Evolutionary conservation across 37 sponge, comb jelly and placozoan genomes (phyloP).

Genomic region (Dysidea cf. avara): DNA sequence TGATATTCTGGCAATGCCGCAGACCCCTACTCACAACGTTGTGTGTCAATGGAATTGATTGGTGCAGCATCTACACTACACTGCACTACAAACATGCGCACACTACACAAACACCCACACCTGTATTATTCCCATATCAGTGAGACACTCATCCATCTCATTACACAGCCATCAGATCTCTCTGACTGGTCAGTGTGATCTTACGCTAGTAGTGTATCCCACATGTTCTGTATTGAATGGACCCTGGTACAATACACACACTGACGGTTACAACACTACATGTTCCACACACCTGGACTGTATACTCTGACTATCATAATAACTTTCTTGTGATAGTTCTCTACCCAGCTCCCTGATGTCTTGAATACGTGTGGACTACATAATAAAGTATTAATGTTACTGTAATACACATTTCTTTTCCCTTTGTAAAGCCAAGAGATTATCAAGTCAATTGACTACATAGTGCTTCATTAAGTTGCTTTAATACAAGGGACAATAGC

Average conservation of each 20-base stretch:
- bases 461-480: too few relatives aligned
- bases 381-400: not conserved
- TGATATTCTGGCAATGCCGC: too few relatives aligned
- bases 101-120: conserved; percentile 18
- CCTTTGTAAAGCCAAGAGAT: too few relatives aligned
- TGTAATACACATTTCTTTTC: too few relatives aligned
- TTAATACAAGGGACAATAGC: too few relatives aligned
- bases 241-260: conserved; percentile 24
- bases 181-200: conserved; percentile 48
- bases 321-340: conserved; percentile 55
- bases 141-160: conserved; percentile 83
- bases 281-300: conserved; percentile 16
- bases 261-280: too few relatives aligned
- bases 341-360: conserved; percentile 39
- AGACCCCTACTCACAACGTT: too few relatives aligned
- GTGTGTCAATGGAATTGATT: too few relatives aligned
- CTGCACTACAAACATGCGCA: conserved; percentile 25
- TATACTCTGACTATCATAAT: conserved; percentile 30
- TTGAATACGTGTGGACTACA: conserved; percentile 52
- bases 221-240: conserved; percentile 46
- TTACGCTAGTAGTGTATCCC: conserved; percentile 73
- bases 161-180: conserved; percentile 78
- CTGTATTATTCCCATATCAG: conserved; percentile 68
- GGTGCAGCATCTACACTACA: too few relatives aligned
- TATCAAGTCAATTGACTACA: too few relatives aligned